Base-by-base conservation (phyloP, 2,113 vertebrate species). In the Proterorhinus semilunaris region DNA sequence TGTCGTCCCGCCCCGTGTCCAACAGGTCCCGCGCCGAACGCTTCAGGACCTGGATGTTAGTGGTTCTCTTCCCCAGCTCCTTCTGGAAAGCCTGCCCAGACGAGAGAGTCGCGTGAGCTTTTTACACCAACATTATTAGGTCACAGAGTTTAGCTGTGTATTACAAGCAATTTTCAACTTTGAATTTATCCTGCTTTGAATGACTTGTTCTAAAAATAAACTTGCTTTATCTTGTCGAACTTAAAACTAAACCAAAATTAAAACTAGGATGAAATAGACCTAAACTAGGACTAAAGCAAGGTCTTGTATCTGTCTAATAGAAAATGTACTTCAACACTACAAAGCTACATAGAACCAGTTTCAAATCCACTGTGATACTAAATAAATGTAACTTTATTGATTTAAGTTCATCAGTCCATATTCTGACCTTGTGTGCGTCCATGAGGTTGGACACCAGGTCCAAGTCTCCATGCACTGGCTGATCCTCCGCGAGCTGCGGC, bases 391-490 rank as follows among this genome's bases (percentile, higher is more conserved):
- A 51, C 49, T 13, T 15, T 0, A 13, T 11, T 13, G 11, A 6
- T 51, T 51, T 5, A 1, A 36, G 1, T 21, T 21, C 21, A 21
- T 12, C 58, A 11, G n/a, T 46, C 13, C 54, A 58, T 3, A 8
- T 7, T 62, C 68, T 15, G 70, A 98, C 98, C 95, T 99, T 99
- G 81, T 99, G 98, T 3, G 96, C 94, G 75, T 99, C 98, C 96
- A 99, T 95, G 80, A 98, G 93, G 88, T 99, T 99, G 91, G 98
- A 97, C 80, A 99, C 98, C 16, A 99, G 92, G 69, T 99, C 98
- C 55, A 99, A 90, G 83, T 99, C 98, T 46, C 98, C 98, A 0
- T 98, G 97, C 52, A 99, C 96, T 0, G 96, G 97, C 78, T 95
- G 96, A 78, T 99, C 98, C 80, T 99, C 97, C 0, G 95, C 94